A percentile compares a stretch with the other conserved stretches of the same genome.
These are phyloP conservation scores for Centropus bengalensis DNA, from an alignment of 2,113 vertebrate species.

Conservation along the genomic window DNA sequence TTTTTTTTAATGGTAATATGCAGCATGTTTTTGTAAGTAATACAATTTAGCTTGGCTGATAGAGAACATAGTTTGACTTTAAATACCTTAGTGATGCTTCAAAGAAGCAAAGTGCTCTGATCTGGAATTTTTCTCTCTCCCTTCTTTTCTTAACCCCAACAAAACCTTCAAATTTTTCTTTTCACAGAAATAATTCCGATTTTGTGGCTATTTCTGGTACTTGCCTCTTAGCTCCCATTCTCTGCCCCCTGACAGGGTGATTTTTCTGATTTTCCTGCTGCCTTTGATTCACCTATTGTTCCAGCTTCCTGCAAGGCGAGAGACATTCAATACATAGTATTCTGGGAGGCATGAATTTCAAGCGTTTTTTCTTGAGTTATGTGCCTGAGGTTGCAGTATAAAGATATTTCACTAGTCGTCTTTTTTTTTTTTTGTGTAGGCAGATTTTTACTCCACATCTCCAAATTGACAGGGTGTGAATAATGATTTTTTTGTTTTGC, in stretches of 20 bases:
- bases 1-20: background rate
- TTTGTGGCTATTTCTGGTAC: conserved; percentile 27
- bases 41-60: background rate
- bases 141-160: background rate
- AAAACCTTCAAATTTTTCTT: background rate
- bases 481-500: background rate
- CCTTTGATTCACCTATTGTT: conserved; percentile 66
- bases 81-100: background rate
- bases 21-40: background rate
- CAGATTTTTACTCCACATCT: background rate
- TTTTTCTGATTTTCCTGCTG: conserved; percentile 20
- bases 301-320: conserved; percentile 33
- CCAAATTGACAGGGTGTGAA: background rate
- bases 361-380: conserved; percentile 46
- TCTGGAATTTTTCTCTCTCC: background rate
- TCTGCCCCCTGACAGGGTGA: conserved; percentile 25
- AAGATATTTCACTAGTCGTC: background rate
- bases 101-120: background rate
- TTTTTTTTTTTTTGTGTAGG: background rate
- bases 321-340: background rate
- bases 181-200: conserved; percentile 20
- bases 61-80: background rate
- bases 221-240: conserved; percentile 15
- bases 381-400: background rate
- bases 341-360: conserved; percentile 51